A percentile compares a stretch with the other conserved stretches of the same genome.
Conservation (phyloP, 2,797 vertebrate species). For the Enteromius unitaeniatus region DNA sequence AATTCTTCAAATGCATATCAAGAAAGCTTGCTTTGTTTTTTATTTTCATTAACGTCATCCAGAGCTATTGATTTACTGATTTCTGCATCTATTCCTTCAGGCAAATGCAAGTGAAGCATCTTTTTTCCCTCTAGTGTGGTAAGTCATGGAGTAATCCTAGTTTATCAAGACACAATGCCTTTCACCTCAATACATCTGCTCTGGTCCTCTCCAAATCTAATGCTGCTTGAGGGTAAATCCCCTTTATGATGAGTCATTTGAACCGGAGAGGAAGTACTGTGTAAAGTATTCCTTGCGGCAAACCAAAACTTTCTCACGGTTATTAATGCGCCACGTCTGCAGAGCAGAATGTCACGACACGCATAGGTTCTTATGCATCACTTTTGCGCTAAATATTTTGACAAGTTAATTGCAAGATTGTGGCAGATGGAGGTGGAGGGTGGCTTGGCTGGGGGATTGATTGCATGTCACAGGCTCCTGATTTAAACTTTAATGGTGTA, state of each 20-base stretch:
- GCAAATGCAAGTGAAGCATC: slow-evolving; percentile 21
- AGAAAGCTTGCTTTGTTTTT: slow-evolving; percentile 34
- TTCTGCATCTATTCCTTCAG: slow-evolving; percentile 19
- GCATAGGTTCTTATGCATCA: slow-evolving; percentile 23
- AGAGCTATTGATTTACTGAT: slow-evolving; percentile 36
- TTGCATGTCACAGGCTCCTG: slow-evolving; percentile 60
- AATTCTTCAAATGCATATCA: slow-evolving; percentile 35
- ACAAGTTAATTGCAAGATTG: slow-evolving; percentile 61
- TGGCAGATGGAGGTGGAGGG: slow-evolving; percentile 49
- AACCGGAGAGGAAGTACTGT: slow-evolving; percentile 23
- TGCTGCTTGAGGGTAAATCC: slow-evolving; percentile 31
- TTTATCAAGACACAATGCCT: slow-evolving; percentile 40
- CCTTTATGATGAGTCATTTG: slow-evolving; percentile 36
- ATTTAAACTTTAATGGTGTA: slow-evolving; percentile 59
- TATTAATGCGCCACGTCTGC: slow-evolving; percentile 5
- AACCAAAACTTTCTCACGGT: slow-evolving; percentile 37
- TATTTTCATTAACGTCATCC: slow-evolving; percentile 44
- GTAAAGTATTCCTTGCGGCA: slow-evolving; percentile 24
- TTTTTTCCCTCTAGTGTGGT: slow-evolving; percentile 13
- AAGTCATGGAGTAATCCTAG: slow-evolving; percentile 14
- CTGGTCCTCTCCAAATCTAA: slow-evolving; percentile 16
- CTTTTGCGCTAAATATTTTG: slow-evolving; percentile 61
- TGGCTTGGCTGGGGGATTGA: slow-evolving; percentile 44
- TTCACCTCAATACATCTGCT: slow-evolving; percentile 31
- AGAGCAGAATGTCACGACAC: slow-evolving; percentile 30